Percentiles rank a stretch among this genome's conserved stretches.
Evolutionary conservation across 2,113 vertebrate species (phyloP).

Genomic region (Petrocephalus zakoni): DNA sequence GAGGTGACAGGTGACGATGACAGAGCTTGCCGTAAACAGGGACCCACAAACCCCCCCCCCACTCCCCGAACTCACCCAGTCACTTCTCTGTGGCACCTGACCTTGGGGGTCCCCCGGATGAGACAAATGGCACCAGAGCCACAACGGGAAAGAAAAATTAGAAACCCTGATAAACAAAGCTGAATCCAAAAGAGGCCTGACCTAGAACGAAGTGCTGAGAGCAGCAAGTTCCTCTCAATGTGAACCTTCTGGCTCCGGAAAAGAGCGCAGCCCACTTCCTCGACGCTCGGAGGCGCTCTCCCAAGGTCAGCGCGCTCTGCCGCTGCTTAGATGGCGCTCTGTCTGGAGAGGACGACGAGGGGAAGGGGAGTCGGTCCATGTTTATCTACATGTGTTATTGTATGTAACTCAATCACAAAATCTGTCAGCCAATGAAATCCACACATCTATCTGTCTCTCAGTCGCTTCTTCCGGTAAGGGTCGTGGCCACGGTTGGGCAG

Average conservation of each 20-base stretch:
- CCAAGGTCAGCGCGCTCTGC: background rate
- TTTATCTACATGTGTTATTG: background rate
- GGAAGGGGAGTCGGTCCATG: background rate
- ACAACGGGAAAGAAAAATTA: constrained; percentile 27
- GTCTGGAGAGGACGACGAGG: background rate
- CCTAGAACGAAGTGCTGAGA: constrained; percentile 40
- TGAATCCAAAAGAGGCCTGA: constrained; percentile 30
- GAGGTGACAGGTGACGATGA: constrained; percentile 25
- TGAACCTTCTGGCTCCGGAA: constrained; percentile 23
- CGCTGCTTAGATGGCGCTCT: background rate
- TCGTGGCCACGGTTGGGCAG: background rate
- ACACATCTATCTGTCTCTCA: background rate
- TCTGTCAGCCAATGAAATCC: background rate
- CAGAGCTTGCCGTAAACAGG: background rate
- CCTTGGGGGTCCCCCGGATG: constrained; percentile 30
- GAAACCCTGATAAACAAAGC: constrained; percentile 36
- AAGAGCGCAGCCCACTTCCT: constrained; percentile 15
- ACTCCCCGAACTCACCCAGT: background rate
- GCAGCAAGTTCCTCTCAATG: constrained; percentile 29
- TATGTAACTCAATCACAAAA: background rate
- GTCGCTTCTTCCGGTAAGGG: background rate
- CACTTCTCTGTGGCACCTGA: constrained; percentile 17
- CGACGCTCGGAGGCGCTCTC: background rate
- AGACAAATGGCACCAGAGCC: constrained; percentile 29
- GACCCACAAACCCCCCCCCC: background rate